Conservation (phyloP, 2,113 vertebrate species). For the Rhombomys opimus region DNA sequence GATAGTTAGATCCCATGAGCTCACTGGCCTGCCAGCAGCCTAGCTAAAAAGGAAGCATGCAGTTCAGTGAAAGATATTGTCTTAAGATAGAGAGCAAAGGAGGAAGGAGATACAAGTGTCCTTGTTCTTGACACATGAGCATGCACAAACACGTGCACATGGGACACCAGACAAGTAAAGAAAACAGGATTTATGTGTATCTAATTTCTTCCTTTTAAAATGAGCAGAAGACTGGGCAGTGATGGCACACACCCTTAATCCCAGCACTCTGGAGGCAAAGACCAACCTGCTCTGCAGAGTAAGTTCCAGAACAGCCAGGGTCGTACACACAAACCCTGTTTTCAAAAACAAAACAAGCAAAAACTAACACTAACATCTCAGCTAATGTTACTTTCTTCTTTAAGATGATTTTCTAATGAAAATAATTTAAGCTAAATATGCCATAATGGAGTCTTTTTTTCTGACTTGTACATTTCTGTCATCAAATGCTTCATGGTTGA, state of each 20-base stretch:
- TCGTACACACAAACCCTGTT: not conserved
- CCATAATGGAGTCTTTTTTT: conserved; percentile 40
- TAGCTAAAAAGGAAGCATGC: too few relatives aligned
- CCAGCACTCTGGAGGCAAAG: not conserved
- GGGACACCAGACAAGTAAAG: not conserved
- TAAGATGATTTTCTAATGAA: conserved; percentile 28
- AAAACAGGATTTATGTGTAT: not conserved
- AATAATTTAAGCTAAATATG: conserved; percentile 38
- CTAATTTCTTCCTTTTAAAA: conserved; percentile 14
- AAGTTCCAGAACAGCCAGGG: not conserved
- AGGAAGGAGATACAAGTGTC: not conserved
- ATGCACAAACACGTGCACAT: too few relatives aligned
- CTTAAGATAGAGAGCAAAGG: not conserved
- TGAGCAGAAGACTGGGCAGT: not conserved
- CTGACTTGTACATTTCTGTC: conserved; percentile 37
- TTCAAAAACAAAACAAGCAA: not conserved
- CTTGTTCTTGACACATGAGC: not conserved
- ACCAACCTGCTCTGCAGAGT: not conserved
- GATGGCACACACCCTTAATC: not conserved
- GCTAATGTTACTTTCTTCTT: conserved; percentile 1
- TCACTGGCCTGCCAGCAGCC: not conserved
- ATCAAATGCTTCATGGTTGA: not conserved
- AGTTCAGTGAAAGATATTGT: not conserved
- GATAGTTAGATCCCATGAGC: not conserved
- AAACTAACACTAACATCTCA: not conserved